These are phyloP conservation scores for Heliconius hortense DNA, from an alignment of 2,888 invertebrate genomes.

Conservation along the genomic window DNA sequence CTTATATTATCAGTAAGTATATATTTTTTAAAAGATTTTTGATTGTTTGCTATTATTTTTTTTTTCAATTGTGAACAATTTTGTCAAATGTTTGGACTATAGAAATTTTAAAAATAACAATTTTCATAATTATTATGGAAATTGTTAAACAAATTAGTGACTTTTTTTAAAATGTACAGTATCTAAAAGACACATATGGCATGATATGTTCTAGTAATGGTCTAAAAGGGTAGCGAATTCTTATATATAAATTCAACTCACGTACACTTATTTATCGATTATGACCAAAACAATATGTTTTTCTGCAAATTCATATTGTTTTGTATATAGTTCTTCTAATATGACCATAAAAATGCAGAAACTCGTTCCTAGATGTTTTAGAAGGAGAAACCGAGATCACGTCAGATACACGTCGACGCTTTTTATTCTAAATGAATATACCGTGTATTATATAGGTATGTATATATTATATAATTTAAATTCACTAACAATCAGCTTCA, in stretches of 20 bases:
- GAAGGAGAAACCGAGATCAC: conserved; percentile 60
- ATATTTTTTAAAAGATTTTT: no score
- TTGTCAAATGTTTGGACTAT: no score
- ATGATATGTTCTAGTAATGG: background rate
- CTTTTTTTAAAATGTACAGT: background rate
- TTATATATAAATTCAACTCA: background rate
- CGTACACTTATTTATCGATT: background rate
- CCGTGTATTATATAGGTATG: no score
- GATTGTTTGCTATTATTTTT: no score
- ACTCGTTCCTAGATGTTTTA: conserved; percentile 53
- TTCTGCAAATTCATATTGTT: background rate
- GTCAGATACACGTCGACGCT: conserved; percentile 69
- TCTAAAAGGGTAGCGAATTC: no score
- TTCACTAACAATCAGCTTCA: no score
- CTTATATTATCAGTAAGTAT: no score
- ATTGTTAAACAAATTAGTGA: no score
- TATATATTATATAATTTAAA: no score
- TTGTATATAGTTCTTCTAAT: background rate
- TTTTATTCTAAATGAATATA: conserved; percentile 65
- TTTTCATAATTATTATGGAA: no score
- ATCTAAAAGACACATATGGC: background rate
- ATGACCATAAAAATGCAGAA: conserved; percentile 17
- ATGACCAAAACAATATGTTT: background rate
- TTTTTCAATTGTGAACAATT: no score
- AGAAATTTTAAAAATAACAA: no score